Conservation (phyloP, 2,113 vertebrate genomes). For the Otus sunia region DNA sequence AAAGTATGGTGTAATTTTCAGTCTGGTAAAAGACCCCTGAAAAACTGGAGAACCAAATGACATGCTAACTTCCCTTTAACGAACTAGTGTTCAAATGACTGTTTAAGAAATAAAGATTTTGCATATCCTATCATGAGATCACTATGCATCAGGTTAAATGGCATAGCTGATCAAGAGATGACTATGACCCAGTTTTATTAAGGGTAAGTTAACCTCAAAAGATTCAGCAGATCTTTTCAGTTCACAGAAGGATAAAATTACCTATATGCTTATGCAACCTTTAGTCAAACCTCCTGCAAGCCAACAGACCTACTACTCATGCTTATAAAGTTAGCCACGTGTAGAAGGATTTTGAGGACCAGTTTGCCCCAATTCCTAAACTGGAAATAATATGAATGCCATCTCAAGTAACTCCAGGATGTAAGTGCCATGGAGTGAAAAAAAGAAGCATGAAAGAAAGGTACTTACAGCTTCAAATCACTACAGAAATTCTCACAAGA, state of each 20-base stretch:
- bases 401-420: neutral
- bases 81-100: neutral
- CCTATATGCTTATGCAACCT: neutral
- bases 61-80: neutral
- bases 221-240: neutral
- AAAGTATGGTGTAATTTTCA: neutral
- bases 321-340: neutral
- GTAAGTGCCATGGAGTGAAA: neutral
- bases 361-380: neutral
- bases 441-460: neutral
- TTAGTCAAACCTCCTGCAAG: neutral
- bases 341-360: neutral
- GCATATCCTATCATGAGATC: neutral
- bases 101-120: neutral
- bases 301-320: neutral
- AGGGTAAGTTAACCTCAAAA: neutral
- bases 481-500: neutral
- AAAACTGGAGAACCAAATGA: neutral
- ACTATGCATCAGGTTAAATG: neutral
- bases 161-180: neutral
- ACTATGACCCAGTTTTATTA: neutral
- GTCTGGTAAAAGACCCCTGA: neutral
- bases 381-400: neutral
- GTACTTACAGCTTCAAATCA: neutral
- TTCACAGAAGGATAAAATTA: slow-evolving; percentile 9